Conservation (phyloP, 2,113 vertebrate species). For the Megaptera novaeangliae region DNA sequence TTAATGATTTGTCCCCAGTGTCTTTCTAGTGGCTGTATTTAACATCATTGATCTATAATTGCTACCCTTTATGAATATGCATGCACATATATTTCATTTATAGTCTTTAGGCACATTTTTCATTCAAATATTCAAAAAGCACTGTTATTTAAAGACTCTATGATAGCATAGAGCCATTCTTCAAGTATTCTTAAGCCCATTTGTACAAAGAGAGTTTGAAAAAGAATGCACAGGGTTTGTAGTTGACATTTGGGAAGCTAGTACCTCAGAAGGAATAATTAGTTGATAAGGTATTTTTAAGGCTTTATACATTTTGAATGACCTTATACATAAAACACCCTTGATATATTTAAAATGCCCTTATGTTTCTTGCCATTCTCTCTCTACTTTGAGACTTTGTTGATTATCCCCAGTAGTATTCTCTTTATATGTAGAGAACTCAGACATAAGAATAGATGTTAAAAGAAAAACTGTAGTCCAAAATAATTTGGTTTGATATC, state of each 20-base stretch:
- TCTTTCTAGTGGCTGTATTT: conserved; percentile 39
- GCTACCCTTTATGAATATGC: conserved; percentile 36
- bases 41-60: conserved; percentile 51
- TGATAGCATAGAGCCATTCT: not conserved
- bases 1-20: conserved; percentile 14
- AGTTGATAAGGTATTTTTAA: conserved; percentile 3
- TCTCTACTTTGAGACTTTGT: not conserved
- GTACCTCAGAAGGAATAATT: conserved; percentile 24
- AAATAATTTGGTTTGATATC: not conserved
- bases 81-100: conserved; percentile 37
- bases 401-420: not conserved
- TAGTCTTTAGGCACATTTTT: conserved; percentile 45
- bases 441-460: not conserved
- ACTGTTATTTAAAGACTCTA: conserved; percentile 17
- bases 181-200: conserved; percentile 10
- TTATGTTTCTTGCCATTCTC: not conserved
- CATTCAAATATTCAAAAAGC: conserved; percentile 45
- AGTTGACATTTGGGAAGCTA: conserved; percentile 42
- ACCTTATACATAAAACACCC: conserved; percentile 4
- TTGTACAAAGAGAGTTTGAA: conserved; percentile 29
- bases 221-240: not conserved
- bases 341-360: not conserved
- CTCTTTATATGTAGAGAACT: not conserved
- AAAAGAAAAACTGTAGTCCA: not conserved
- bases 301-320: not conserved